Conservation (phyloP, 37 sponge, comb jelly and placozoan genomes). For the Halisarca cf. caerulea region DNA sequence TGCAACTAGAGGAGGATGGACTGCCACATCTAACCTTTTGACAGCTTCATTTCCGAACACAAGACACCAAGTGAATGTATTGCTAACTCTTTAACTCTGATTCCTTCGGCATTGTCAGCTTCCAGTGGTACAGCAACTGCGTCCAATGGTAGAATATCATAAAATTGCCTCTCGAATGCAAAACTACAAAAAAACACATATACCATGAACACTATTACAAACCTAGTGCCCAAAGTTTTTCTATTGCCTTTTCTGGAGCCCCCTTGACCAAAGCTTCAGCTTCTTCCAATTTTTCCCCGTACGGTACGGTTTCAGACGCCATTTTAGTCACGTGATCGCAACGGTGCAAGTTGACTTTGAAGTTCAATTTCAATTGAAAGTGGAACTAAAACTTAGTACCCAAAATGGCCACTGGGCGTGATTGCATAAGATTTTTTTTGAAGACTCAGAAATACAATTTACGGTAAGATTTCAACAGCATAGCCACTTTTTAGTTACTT, state of each 20-base stretch:
- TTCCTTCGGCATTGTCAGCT: constrained; percentile 25
- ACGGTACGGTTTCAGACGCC: background rate
- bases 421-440: too few species aligned
- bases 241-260: constrained; percentile 47
- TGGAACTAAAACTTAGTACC: background rate
- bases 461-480: too few species aligned
- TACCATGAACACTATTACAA: background rate
- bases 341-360: constrained; percentile 28
- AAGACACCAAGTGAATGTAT: constrained; percentile 63
- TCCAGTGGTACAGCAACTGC: background rate
- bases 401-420: too few species aligned
- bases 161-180: background rate
- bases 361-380: constrained; percentile 31
- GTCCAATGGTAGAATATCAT: background rate
- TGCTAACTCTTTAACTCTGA: constrained; percentile 73
- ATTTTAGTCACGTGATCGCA: constrained; percentile 22
- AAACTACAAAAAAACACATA: background rate
- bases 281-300: constrained; percentile 15
- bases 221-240: constrained; percentile 55
- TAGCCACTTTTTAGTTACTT: too few species aligned
- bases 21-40: constrained; percentile 58
- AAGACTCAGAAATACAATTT: too few species aligned
- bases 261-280: constrained; percentile 42
- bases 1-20: background rate
- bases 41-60: constrained; percentile 47